Evolutionary conservation across 2,113 vertebrate species (phyloP), one percentile per base, ranked within the genome.

Genomic region (Todiramphus chloris): DNA sequence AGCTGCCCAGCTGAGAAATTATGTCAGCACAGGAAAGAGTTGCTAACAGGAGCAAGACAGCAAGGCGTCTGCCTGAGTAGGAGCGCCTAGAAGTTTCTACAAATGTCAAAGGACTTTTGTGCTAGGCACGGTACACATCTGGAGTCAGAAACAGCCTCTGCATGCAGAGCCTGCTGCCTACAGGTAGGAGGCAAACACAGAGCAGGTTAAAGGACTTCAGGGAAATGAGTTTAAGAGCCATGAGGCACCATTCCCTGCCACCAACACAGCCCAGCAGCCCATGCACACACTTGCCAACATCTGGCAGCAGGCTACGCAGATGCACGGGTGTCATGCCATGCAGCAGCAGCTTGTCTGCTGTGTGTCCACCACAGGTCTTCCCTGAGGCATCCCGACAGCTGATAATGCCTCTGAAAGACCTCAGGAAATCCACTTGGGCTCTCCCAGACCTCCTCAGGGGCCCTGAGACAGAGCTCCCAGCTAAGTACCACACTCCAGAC

Each of bases 281-380:
- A 50, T 12, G 12, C 11, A 4, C 41, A 33, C 13, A 3, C 41
- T 17, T 28, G n/a, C 73, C n/a, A 60, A 64, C 21, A 51, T 16
- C 43, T 17, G 27, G 6, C 37, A 60, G 46, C 67, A 63, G 41
- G 12, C 15, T 37, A 37, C 31, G 13, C 1, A 1, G 17, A 25
- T 8, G 7, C 53, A 30, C 4, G 6, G 23, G 66, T 3, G 5
- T 41, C 66, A 13, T 41, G 10, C 13, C 58, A 30, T 0, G 0
- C 28, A 44, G 51, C 13, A 59, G 11, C 37, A 33, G 66, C 18
- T 13, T 23, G 17, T 53, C 24, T 24, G 67, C 67, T 37, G 10
- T 2, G 0, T 14, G 18, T 15, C 35, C 48, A 39, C 31, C 10
- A 6, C 19, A 11, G 33, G 14, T n/a, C 41, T 69, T 31, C 55